Conservation (phyloP, 1,140 invertebrate genomes). For the Sogatella furcifera region DNA sequence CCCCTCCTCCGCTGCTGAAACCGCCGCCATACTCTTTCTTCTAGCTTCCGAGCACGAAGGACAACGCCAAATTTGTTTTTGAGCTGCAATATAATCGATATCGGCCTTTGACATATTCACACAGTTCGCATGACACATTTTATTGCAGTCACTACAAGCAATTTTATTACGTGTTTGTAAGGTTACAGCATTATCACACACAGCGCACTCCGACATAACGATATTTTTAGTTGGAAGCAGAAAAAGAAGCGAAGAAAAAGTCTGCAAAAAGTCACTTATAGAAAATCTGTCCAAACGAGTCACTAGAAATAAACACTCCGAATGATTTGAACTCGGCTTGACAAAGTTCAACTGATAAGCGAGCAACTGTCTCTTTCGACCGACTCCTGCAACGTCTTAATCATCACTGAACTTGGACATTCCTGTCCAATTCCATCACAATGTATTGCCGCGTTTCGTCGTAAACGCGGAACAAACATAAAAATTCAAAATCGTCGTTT, state of each 20-base stretch:
- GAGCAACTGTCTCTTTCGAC: too few relatives aligned
- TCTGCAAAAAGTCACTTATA: too few relatives aligned
- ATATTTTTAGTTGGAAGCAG: not conserved
- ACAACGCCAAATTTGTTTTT: not conserved
- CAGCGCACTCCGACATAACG: not conserved
- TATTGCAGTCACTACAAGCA: not conserved
- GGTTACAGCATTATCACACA: not conserved
- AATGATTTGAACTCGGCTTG: too few relatives aligned
- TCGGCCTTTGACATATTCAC: not conserved
- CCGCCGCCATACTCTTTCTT: not conserved
- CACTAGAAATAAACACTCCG: too few relatives aligned
- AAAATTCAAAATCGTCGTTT: too few relatives aligned
- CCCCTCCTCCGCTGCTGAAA: not conserved
- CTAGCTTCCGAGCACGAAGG: not conserved
- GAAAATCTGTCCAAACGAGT: too few relatives aligned
- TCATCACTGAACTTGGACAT: too few relatives aligned
- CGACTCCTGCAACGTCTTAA: not conserved
- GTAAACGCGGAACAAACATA: too few relatives aligned
- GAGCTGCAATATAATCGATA: not conserved
- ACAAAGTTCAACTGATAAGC: too few relatives aligned
- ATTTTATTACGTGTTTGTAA: not conserved
- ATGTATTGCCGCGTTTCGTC: too few relatives aligned
- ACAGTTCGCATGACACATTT: not conserved
- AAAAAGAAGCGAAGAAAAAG: too few relatives aligned
- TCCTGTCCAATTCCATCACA: too few relatives aligned